Evolutionary conservation across 1,140 invertebrate species (phyloP).

Genomic region (Metopolophium dirhodum): DNA sequence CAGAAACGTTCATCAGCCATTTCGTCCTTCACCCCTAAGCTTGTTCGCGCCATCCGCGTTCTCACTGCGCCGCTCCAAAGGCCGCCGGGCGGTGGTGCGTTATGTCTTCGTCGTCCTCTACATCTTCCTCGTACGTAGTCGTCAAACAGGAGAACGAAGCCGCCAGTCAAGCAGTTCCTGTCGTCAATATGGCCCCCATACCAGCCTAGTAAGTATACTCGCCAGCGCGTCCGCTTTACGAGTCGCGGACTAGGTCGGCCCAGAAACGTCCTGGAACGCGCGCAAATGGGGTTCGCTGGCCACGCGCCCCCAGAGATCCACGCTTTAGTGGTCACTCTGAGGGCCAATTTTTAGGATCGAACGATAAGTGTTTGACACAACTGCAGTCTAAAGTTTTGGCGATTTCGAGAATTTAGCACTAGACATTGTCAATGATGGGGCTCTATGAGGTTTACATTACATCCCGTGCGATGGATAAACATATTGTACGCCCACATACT

Average conservation of each 20-base stretch:
- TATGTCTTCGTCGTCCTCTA: conserved; percentile 52
- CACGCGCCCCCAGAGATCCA: neutral
- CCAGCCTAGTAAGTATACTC: conserved; percentile 44
- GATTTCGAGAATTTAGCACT: neutral
- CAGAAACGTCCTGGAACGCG: neutral
- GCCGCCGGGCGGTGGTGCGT: neutral
- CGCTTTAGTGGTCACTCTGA: neutral
- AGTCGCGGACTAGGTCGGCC: rapidly evolving
- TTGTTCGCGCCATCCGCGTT: neutral
- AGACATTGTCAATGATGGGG: neutral
- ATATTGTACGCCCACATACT: neutral
- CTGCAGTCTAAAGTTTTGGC: neutral
- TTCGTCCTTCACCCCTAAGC: neutral
- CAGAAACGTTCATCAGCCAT: neutral
- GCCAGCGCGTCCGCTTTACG: neutral
- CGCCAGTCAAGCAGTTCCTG: conserved; percentile 17
- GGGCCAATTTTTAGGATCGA: neutral
- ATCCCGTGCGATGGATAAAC: neutral
- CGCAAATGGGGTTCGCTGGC: neutral
- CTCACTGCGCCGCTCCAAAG: neutral
- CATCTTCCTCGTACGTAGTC: conserved; percentile 41
- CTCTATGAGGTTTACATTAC: neutral
- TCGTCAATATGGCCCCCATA: conserved; percentile 48
- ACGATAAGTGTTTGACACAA: neutral
- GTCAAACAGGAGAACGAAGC: conserved; percentile 41